A percentile compares a stretch with the other conserved stretches of the same genome.
Evolutionary conservation across 1,140 invertebrate genomes (phyloP).

Genomic region (Tetramorium parvispinum): DNA sequence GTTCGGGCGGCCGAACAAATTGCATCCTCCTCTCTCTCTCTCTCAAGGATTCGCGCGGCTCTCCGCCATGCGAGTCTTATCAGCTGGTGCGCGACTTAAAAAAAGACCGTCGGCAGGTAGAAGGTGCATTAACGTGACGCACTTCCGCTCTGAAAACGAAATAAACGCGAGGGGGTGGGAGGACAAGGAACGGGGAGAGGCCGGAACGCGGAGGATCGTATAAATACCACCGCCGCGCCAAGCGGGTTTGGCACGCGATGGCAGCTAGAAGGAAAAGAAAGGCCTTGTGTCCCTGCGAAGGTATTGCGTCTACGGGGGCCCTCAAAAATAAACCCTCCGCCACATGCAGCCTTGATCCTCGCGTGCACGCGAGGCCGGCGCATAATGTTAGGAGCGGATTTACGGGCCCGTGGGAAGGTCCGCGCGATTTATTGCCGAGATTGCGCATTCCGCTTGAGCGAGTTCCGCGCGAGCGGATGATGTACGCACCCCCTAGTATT

Average conservation of each 20-base stretch:
- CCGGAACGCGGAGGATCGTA: constrained; percentile 56
- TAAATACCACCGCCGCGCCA: constrained; percentile 67
- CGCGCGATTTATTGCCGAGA: constrained; percentile 51
- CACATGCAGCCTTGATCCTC: constrained; percentile 71
- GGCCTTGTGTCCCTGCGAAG: constrained; percentile 44
- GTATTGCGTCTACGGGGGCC: constrained; percentile 46
- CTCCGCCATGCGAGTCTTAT: background rate
- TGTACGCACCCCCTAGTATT: background rate
- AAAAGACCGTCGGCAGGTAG: too few relatives aligned
- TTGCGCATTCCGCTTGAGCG: background rate
- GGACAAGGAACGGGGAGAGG: too few relatives aligned
- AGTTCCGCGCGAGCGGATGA: background rate
- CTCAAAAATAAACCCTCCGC: constrained; percentile 72
- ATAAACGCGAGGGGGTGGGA: background rate
- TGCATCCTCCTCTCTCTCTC: background rate
- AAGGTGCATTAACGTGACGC: constrained; percentile 41
- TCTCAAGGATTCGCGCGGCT: background rate
- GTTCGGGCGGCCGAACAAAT: background rate
- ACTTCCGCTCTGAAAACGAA: constrained; percentile 29
- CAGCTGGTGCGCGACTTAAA: too few relatives aligned
- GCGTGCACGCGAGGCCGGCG: constrained; percentile 57
- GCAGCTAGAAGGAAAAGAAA: constrained; percentile 58
- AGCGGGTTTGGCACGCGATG: constrained; percentile 59
- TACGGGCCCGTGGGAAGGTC: constrained; percentile 35
- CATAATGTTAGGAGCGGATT: constrained; percentile 62